These are phyloP conservation scores for Micropterix aruncella DNA, from an alignment of 2,888 invertebrate species.

Conservation along the genomic window DNA sequence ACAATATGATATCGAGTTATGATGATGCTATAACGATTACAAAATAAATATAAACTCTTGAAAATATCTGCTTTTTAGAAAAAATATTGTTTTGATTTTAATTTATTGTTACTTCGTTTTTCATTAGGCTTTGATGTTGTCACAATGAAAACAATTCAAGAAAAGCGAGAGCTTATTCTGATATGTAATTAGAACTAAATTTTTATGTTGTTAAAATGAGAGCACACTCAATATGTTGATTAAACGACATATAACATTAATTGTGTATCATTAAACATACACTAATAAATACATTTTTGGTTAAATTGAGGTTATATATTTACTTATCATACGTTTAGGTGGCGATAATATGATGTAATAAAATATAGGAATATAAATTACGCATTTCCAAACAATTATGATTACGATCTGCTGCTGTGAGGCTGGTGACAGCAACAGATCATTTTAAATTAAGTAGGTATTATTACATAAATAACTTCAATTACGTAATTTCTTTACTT, in stretches of 20 bases:
- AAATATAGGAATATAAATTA: too few species aligned
- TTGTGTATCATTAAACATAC: background rate
- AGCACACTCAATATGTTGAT: background rate
- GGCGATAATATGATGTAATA: background rate
- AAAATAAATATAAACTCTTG: too few species aligned
- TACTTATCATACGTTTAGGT: background rate
- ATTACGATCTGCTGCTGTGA: constrained; percentile 8
- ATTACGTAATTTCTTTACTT: too few species aligned
- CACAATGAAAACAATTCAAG: too few species aligned
- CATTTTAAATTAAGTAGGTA: constrained; percentile 10
- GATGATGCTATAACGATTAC: background rate
- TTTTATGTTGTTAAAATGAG: too few species aligned
- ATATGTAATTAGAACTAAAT: too few species aligned
- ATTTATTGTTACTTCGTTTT: too few species aligned
- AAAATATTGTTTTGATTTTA: too few species aligned
- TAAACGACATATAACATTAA: background rate
- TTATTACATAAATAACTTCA: constrained; percentile 9
- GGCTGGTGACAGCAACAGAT: constrained; percentile 12
- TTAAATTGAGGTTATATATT: background rate
- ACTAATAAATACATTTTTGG: background rate
- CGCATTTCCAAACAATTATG: background rate
- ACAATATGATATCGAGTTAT: background rate
- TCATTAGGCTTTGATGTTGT: too few species aligned
- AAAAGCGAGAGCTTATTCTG: too few species aligned
- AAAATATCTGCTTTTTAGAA: too few species aligned